Base-by-base conservation (phyloP, 2,113 vertebrate genomes). In the Malurus melanocephalus region DNA sequence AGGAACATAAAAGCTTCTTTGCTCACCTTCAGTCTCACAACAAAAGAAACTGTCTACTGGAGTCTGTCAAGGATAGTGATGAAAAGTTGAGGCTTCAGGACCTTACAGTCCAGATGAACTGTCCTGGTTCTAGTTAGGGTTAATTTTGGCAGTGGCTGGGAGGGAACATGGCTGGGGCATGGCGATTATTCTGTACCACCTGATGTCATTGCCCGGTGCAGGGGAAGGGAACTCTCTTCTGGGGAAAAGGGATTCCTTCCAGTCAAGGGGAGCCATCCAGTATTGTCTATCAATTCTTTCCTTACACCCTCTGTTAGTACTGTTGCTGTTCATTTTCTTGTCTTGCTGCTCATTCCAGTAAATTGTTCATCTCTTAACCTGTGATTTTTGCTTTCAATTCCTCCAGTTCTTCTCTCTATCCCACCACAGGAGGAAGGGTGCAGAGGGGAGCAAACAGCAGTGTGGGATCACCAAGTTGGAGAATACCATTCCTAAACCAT, bases 131-230 rank as follows among this genome's bases (percentile, higher is more conserved):
- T 24, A 42, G 14, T 24, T 49, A 56, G 30, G 21, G 30, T 42
- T 71, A 62, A 42, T 27, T 56, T 53, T 10, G 18, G 20, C 33
- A 42, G 65, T 8, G 32, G 30, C 24, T 18, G 21, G 35, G 30
- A 78, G 30, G 13, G 14, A 5, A 9, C 42, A 61, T 0, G 1
- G 6, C 28, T 6, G 0, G 33, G n/a, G 21, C 10, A 61, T 15
- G 17, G 21, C 32, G 46, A 28, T 75, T 84, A 7, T 57, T 65
- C 24, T 33, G 2, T 30, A 49, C 6, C 30, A 57, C 35, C 20
- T 65, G 7, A 46, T 32, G 9, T 46, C 18, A 18, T 62, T 62
- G 27, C 48, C 53, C 27, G 7, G 48, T 11, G 14, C 27, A 35
- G 40, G 22, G 40, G 45, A 72, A 38, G 49, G 27, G 16, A 13